Percentiles rank a stretch among this genome's conserved stretches.
Conservation (phyloP, 2,113 vertebrate genomes). For the Hemichromis elongatus region DNA sequence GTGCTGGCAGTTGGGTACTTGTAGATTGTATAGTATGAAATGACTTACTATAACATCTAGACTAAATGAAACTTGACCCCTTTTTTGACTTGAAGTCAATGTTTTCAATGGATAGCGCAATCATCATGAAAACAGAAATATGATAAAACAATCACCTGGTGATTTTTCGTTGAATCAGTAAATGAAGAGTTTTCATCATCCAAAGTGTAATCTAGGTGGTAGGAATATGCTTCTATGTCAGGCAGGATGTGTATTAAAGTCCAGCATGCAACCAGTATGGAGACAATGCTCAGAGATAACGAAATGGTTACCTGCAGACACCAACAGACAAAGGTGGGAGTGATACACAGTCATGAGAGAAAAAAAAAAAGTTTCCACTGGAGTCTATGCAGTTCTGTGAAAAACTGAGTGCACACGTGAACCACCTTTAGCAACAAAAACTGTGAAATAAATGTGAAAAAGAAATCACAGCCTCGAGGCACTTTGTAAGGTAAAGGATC, state of each 20-base stretch:
- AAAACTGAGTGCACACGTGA: background rate
- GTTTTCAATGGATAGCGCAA: background rate
- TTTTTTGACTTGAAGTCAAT: background rate
- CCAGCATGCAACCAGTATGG: constrained; percentile 13
- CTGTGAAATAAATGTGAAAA: background rate
- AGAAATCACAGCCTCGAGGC: background rate
- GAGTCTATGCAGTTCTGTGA: background rate
- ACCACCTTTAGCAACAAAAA: background rate
- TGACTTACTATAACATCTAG: background rate
- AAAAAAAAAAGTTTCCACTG: background rate
- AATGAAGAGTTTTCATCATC: background rate
- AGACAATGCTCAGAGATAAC: constrained; percentile 60
- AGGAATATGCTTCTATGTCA: fast-evolving
- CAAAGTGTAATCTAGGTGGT: fast-evolving
- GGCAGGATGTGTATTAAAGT: background rate
- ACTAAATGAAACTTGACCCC: background rate
- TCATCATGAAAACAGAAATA: background rate
- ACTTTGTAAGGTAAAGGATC: background rate
- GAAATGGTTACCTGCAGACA: constrained; percentile 62
- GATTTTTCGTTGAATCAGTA: fast-evolving
- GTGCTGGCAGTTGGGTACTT: background rate
- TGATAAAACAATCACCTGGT: background rate
- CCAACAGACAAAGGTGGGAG: background rate
- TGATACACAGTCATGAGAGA: background rate
- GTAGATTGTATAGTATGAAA: background rate